A percentile compares a stretch with the other conserved stretches of the same genome.
Evolutionary conservation across 2,797 vertebrate species (phyloP).

Genomic region (Anguilla marmorata): DNA sequence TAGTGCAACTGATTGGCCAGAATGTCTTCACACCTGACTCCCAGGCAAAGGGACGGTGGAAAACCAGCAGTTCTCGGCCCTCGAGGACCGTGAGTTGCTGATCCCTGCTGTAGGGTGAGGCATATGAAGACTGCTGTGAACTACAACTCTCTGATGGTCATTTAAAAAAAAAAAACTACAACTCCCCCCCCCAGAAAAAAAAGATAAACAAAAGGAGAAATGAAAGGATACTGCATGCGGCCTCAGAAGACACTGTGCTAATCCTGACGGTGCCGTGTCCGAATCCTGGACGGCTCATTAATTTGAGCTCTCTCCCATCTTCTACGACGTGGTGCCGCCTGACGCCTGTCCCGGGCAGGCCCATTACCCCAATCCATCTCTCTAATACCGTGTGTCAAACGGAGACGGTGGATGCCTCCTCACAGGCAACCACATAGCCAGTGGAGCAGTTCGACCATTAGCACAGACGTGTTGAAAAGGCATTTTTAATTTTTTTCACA

Average conservation of each 20-base stretch:
- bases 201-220: background rate
- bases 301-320: background rate
- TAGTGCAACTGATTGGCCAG: too few relatives aligned
- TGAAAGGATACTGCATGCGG: background rate
- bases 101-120: background rate
- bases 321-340: constrained; percentile 41
- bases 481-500: background rate
- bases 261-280: background rate
- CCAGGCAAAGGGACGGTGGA: too few relatives aligned
- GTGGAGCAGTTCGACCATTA: background rate
- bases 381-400: constrained; percentile 41
- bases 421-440: background rate
- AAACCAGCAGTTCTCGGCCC: too few relatives aligned
- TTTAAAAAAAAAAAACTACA: too few relatives aligned
- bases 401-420: constrained; percentile 44
- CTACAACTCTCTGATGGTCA: background rate
- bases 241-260: background rate
- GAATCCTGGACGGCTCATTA: constrained; percentile 4
- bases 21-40: too few relatives aligned
- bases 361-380: constrained; percentile 62
- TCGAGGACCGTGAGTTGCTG: too few relatives aligned
- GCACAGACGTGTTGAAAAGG: background rate
- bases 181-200: background rate
- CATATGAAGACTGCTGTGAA: background rate
- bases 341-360: constrained; percentile 52